Evolutionary conservation across 1,140 invertebrate genomes (phyloP).

Genomic region (Drosophila baimaii): DNA sequence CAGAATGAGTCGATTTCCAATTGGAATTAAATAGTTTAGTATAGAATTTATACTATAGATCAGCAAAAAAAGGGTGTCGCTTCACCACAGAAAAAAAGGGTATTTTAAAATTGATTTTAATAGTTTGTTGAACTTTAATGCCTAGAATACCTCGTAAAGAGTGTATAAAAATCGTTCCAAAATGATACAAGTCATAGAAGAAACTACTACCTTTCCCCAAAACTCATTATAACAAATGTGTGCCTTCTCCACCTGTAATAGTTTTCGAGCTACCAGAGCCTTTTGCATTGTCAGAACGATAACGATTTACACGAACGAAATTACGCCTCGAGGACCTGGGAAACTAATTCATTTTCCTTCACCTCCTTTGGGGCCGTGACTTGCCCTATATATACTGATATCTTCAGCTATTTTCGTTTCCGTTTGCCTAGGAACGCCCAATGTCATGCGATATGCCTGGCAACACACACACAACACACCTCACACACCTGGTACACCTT

Average conservation of each 20-base stretch:
- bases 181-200: not conserved
- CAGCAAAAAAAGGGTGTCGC: too few relatives aligned
- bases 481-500: slow-evolving; percentile 9
- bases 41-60: too few relatives aligned
- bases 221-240: not conserved
- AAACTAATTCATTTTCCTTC: slow-evolving; percentile 27
- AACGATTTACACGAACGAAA: slow-evolving; percentile 33
- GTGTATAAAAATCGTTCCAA: not conserved
- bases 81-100: too few relatives aligned
- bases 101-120: too few relatives aligned
- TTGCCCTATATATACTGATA: slow-evolving; percentile 51
- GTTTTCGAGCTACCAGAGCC: not conserved
- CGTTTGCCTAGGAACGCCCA: slow-evolving; percentile 41
- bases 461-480: slow-evolving; percentile 5
- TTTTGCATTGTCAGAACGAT: slow-evolving; percentile 8
- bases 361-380: slow-evolving; percentile 22
- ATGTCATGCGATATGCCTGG: slow-evolving; percentile 53
- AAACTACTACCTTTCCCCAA: not conserved
- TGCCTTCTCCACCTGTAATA: not conserved
- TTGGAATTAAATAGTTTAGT: not conserved
- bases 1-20: not conserved
- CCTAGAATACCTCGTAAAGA: too few relatives aligned
- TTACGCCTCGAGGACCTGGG: slow-evolving; percentile 17
- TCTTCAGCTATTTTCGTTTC: slow-evolving; percentile 54
- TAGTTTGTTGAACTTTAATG: too few relatives aligned